Evolutionary conservation across 2,888 invertebrate species (phyloP), one percentile per base, ranked within the genome.

Genomic region (Nipponacmea schrenckii): DNA sequence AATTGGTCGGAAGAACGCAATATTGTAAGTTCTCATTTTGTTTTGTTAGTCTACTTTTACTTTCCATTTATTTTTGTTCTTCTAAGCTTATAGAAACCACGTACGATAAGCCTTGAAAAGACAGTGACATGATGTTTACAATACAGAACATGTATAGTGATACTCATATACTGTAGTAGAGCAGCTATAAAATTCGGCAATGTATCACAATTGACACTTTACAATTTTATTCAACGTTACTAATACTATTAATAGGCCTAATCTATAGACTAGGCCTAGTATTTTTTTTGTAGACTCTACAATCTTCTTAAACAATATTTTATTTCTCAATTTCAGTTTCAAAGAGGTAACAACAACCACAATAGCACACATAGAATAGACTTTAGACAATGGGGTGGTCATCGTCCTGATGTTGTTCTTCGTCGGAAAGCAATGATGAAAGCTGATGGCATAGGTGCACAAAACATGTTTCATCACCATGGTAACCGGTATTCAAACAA

Each of bases 1-100:
- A 88, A 88, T 77, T 88, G 88, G 88, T 73, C 78, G 4, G 87
- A 88, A 75, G 86, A 87, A 20, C 80, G 85, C 73, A 76, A 84
- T 65, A 79, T 78, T 63, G 87, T 87, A 78, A 80, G 84, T 81
- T 14, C 20, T 56, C 48, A 14, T 1, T 12, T 31, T 2, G 31
- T 3, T 31, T 31, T 31, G 31, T 31, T 31, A 31, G 31, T 31
- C 5, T 31, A 64, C n/a, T 31, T n/a, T 31, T 48, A 14, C 39
- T 20, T 65, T 14, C 20, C 2, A 45, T 24, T 1, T 15, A 27
- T n/a, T 67, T 8, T 48, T 46, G 24, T 4, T 65, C 7, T 65
- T 31, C 26, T 67, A 8, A 10, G 26, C 8, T 66, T 17, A 15
- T 1, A n/a, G 12, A 65, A 65, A n/a, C 2, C 12, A 15, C 3